Percentiles rank a stretch among this genome's conserved stretches.
These are phyloP conservation scores for Pogona vitticeps DNA, from an alignment of 2,113 vertebrate genomes.

Conservation along the genomic window DNA sequence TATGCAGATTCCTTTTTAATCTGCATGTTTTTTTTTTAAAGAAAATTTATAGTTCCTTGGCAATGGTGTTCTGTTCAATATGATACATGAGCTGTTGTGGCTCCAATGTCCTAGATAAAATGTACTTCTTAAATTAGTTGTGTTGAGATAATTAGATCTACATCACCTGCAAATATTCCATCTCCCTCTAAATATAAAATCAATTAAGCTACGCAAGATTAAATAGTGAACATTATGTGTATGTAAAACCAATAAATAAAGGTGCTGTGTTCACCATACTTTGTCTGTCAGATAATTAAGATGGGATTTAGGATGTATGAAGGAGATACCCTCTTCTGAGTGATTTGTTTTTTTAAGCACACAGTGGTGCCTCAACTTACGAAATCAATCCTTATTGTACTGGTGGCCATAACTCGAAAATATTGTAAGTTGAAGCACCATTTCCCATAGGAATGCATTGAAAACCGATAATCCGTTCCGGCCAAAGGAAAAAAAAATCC, in stretches of 20 bases:
- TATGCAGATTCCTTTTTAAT: constrained; percentile 37
- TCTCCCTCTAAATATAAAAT: constrained; percentile 60
- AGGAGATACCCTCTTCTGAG: neutral
- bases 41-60: constrained; percentile 58
- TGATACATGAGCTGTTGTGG: neutral
- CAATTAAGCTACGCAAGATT: constrained; percentile 51
- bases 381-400: no score
- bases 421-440: no score
- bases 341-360: neutral
- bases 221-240: constrained; percentile 23
- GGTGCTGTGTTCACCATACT: constrained; percentile 28
- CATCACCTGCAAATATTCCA: constrained; percentile 35
- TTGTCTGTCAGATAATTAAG: constrained; percentile 35
- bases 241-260: constrained; percentile 34
- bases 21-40: constrained; percentile 43
- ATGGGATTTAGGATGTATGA: neutral
- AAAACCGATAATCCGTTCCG: no score
- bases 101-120: constrained; percentile 48
- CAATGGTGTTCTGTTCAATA: constrained; percentile 34
- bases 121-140: constrained; percentile 25
- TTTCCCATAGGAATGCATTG: no score
- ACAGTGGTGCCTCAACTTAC: no score
- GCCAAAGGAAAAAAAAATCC: no score
- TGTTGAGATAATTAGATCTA: constrained; percentile 48
- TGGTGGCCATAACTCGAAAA: no score